phyloP scores from a whole-genome alignment of 2,797 vertebrate genomes.

The Chromobotia macracanthus region DNA sequence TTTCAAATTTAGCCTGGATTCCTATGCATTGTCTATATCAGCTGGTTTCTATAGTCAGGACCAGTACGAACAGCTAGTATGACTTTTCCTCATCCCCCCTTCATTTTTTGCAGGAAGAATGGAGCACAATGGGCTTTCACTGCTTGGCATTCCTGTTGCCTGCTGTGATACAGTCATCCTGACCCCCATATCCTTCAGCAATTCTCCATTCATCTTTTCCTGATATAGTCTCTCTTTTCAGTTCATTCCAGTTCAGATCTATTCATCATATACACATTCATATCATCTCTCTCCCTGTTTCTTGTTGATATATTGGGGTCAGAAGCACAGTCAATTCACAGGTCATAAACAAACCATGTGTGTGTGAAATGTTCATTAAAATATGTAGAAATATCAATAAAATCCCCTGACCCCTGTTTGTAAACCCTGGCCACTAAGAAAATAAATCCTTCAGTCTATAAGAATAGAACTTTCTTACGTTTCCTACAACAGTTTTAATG shows the following conservation, averaged over 20 bases:
- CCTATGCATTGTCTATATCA: neutral
- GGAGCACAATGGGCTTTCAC: neutral
- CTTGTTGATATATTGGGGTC: constrained; percentile 30
- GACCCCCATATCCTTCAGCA: constrained; percentile 34
- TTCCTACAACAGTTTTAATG: neutral
- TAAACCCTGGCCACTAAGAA: too few species aligned
- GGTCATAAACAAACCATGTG: constrained; percentile 39
- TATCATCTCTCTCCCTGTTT: constrained; percentile 36
- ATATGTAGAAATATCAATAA: neutral
- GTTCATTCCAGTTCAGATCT: constrained; percentile 22
- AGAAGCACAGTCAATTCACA: constrained; percentile 41
- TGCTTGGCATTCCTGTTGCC: constrained; percentile 42
- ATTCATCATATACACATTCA: constrained; percentile 1
- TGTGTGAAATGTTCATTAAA: neutral
- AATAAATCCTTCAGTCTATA: neutral
- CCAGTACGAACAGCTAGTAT: constrained; percentile 15
- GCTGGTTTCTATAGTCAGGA: neutral
- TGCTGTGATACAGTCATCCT: constrained; percentile 27
- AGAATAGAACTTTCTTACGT: neutral
- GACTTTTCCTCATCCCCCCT: constrained; percentile 26
- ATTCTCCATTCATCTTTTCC: constrained; percentile 12
- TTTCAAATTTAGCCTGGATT: too few species aligned
- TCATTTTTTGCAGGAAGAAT: constrained; percentile 17
- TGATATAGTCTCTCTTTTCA: constrained; percentile 12
- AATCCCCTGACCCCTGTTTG: neutral